Evolutionary conservation across 2,113 vertebrate species (phyloP), one percentile per base, ranked within the genome.

Genomic region (Stictonetta naevosa): DNA sequence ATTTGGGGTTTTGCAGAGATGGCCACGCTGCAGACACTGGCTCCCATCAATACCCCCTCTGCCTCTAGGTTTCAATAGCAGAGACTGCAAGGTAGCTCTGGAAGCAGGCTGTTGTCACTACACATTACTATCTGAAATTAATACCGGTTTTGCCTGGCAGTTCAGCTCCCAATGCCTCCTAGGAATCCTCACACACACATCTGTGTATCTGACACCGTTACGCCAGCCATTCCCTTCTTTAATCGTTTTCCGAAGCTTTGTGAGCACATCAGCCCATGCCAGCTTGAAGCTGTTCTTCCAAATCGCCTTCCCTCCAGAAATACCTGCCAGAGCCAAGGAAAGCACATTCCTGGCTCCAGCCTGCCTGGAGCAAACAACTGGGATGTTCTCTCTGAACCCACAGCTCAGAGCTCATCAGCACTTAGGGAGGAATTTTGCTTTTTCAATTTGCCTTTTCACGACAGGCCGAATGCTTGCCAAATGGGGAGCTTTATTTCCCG

Each of bases 401-500:
- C 25, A 48, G 20, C 69, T 74, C 59, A 76, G n/a, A 94, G 40
- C 28, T 59, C 44, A 50, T 85, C 75, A 55, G 59, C 59, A 38
- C 17, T 80, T 80, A 34, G 0, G 17, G 55, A 86, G 10, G 22
- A 22, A 55, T 74, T 88, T 86, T 2, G 1, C 6, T 33, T 78
- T 96, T 92, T 72, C 62, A 76, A 29, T 89, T 96, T 90, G 60
- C 26, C 15, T 93, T 92, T 59, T 69, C 52, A 64, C 22, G 64
- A 31, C 5, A 58, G 46, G 28, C 19, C 2, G 1, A 80, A 69
- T 16, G 55, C 68, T 79, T 74, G 50, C 50, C 68, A 94, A 89
- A 79, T 15, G 14, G 22, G 48, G 29, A 92, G 18, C 3, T 84
- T 69, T 73, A 40, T 91, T 76, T 93, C 75, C 62, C 28, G 2